Percentiles rank a stretch among this genome's conserved stretches.
These are phyloP conservation scores for Drosophila lutescens DNA, from an alignment of 2,888 invertebrate genomes.

Conservation along the genomic window DNA sequence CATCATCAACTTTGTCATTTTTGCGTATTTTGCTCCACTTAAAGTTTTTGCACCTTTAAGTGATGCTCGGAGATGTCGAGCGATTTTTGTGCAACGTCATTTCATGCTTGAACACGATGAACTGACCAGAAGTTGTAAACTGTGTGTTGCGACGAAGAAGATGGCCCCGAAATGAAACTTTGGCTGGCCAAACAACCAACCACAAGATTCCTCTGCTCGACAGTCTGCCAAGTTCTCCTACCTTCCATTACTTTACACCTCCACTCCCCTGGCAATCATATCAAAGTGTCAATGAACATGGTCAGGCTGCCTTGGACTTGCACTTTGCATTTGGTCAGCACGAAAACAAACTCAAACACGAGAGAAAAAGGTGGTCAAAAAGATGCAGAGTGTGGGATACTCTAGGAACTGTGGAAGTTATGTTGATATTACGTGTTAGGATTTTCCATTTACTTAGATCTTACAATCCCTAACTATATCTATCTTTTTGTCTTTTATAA, in stretches of 20 bases:
- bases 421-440: background rate
- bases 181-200: slow-evolving; percentile 36
- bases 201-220: slow-evolving; percentile 17
- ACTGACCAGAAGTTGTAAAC: slow-evolving; percentile 59
- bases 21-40: slow-evolving; percentile 41
- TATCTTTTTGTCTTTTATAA: no score
- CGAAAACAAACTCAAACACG: slow-evolving; percentile 11
- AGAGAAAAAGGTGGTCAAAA: no score
- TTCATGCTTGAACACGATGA: slow-evolving; percentile 43
- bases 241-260: background rate
- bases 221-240: slow-evolving; percentile 1
- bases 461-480: no score
- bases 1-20: slow-evolving; percentile 35
- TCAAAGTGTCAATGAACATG: slow-evolving; percentile 66
- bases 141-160: slow-evolving; percentile 56
- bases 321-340: slow-evolving; percentile 52
- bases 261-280: slow-evolving; percentile 53
- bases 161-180: slow-evolving; percentile 64
- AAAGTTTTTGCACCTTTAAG: slow-evolving; percentile 38
- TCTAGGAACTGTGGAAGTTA: background rate
- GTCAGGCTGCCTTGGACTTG: slow-evolving; percentile 36
- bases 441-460: no score
- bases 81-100: slow-evolving; percentile 63
- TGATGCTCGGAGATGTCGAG: slow-evolving; percentile 24
- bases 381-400: background rate